Percentiles rank a stretch among this genome's conserved stretches.
phyloP scores from a whole-genome alignment of 2,113 vertebrate genomes.

The Neodontobutis hainanensis region DNA sequence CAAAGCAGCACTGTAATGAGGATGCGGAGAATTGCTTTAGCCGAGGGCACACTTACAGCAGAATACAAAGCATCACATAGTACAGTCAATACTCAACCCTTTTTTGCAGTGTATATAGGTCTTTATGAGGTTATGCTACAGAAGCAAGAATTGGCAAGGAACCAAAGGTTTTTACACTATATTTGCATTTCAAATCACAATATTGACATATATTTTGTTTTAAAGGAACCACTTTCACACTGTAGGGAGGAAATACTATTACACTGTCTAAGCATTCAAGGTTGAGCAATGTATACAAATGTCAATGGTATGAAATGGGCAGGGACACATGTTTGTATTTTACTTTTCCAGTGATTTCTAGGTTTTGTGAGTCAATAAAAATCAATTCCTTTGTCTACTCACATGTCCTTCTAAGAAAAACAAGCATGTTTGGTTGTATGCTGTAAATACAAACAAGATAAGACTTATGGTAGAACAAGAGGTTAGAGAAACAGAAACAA shows the following conservation, averaged over 20 bases:
- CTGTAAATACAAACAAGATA: neutral
- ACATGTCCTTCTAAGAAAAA: neutral
- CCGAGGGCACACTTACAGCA: slow-evolving; percentile 10
- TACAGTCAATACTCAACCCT: too few species aligned
- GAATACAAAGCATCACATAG: slow-evolving; percentile 9
- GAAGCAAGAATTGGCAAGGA: too few species aligned
- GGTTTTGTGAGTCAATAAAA: neutral
- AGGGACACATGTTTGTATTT: neutral
- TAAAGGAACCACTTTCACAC: too few species aligned
- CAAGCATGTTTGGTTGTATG: neutral
- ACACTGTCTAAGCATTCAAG: too few species aligned
- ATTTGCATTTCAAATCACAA: too few species aligned
- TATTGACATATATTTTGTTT: too few species aligned
- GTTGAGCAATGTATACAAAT: neutral
- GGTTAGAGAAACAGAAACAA: neutral
- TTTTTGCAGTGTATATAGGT: too few species aligned
- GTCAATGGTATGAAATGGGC: neutral
- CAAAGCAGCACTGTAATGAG: slow-evolving; percentile 12
- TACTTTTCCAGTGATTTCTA: neutral
- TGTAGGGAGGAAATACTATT: too few species aligned
- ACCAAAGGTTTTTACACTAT: too few species aligned
- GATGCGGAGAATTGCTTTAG: neutral
- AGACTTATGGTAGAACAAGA: neutral
- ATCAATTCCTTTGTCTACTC: neutral
- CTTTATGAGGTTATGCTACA: too few species aligned